Conservation (phyloP, 2,113 vertebrate genomes). For the Poeciliopsis occidentalis region DNA sequence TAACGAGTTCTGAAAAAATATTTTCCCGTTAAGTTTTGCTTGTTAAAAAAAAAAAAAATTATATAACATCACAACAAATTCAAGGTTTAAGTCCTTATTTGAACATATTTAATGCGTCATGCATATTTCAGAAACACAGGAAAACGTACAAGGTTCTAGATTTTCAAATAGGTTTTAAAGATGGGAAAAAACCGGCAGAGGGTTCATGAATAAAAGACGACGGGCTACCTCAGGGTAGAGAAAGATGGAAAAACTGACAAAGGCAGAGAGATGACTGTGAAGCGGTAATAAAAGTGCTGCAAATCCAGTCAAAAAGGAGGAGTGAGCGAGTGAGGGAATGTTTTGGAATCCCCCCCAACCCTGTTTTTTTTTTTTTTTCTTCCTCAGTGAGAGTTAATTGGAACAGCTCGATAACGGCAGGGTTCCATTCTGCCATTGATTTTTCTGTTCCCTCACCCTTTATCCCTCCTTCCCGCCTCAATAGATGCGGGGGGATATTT, state of each 20-base stretch:
- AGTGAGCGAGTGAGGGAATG: slow-evolving; percentile 63
- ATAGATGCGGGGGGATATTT: slow-evolving; percentile 79
- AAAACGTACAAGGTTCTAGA: slow-evolving; percentile 62
- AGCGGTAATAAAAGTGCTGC: slow-evolving; percentile 65
- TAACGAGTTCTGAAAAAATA: too few relatives aligned
- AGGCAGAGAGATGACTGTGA: slow-evolving; percentile 62
- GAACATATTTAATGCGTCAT: slow-evolving; percentile 57
- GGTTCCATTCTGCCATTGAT: slow-evolving; percentile 87
- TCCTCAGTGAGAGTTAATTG: slow-evolving; percentile 82
- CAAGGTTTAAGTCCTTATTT: slow-evolving; percentile 23
- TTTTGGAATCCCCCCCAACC: slow-evolving; percentile 76
- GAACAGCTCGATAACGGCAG: slow-evolving; percentile 83
- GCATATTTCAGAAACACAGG: slow-evolving; percentile 48
- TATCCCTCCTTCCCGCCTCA: slow-evolving; percentile 76
- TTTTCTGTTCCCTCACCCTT: slow-evolving; percentile 78
- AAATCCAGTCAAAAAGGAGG: slow-evolving; percentile 62
- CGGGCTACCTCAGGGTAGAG: slow-evolving; percentile 53
- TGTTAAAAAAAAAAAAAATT: neutral
- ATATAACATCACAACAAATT: slow-evolving; percentile 33
- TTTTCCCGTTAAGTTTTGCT: neutral
- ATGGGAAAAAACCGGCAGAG: slow-evolving; percentile 32
- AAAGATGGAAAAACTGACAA: slow-evolving; percentile 70
- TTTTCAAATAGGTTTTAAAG: slow-evolving; percentile 60
- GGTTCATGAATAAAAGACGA: slow-evolving; percentile 62
- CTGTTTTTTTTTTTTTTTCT: slow-evolving; percentile 6